Evolutionary conservation across 2,888 invertebrate species (phyloP), one percentile per base, ranked within the genome.

Genomic region (Caenorhabditis uteleia): DNA sequence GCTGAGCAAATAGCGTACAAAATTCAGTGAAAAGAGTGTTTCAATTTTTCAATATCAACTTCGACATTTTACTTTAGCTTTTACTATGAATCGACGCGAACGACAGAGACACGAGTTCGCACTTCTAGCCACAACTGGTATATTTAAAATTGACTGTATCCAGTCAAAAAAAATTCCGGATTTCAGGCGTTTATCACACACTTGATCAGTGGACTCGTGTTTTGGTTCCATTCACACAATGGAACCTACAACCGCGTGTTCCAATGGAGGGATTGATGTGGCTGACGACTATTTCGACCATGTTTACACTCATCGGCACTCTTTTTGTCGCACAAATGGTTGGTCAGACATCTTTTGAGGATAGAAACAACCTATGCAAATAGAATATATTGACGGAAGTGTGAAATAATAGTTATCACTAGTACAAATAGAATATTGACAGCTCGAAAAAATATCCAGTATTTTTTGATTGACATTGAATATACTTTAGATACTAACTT

Each of bases 121-220:
- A 29, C 47, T 65, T 18, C 36, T 58, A 4, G 50, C 46, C 25
- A 48, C 65, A 6, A 62, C 62, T 20, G 58, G 57, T 46, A 31
- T 10, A 23, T 38, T 14, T 38, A 38, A 38, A 8, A 38, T 20
- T 42, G 27, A 10, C 6, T 20, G n/a, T 42, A 12, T 12, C n/a
- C 26, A 18, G 36, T 21, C 43, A 53, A n/a, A n/a, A 40, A 34
- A 53, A 33, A 50, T 50, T 31, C 54, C 14, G 70, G 26, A 61
- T 73, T 45, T 65, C 40, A 57, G 77, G 77, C 14, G 40, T 68
- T n/a, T 78, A 75, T 64, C 73, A 78, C 48, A 74, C 77, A 0
- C 69, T 59, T 29, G 79, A 77, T 29, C 72, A 77, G 49, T 80
- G 80, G 80, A 70, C 70, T 3, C 66, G 70, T 10, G 69, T 77